These are phyloP conservation scores for Enteromius fasciolatus DNA, from an alignment of 2,797 vertebrate species.

Conservation along the genomic window DNA sequence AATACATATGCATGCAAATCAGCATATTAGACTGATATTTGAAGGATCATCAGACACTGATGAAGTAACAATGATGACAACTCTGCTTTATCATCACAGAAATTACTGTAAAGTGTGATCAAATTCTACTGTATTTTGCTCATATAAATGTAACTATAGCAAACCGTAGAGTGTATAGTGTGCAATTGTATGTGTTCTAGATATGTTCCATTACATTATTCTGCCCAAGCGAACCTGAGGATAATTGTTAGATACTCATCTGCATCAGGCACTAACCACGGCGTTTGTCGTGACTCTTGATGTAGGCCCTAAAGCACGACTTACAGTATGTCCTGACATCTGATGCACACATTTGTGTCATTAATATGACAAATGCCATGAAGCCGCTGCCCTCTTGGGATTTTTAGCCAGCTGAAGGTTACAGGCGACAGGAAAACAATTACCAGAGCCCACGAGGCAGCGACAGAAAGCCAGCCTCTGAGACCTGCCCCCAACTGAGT, in stretches of 20 bases:
- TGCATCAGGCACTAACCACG: conserved; percentile 20
- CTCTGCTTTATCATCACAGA: neutral
- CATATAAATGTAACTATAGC: neutral
- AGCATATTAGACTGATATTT: neutral
- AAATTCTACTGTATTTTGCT: neutral
- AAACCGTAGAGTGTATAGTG: too few species aligned
- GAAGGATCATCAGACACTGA: neutral
- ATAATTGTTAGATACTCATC: conserved; percentile 27
- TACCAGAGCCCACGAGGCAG: conserved; percentile 54
- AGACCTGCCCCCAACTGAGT: conserved; percentile 36
- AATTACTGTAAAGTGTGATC: neutral
- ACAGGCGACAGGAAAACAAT: conserved; percentile 71
- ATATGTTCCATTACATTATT: conserved; percentile 17
- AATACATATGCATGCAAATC: neutral
- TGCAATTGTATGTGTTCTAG: conserved; percentile 5
- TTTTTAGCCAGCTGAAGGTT: conserved; percentile 61
- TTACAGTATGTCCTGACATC: conserved; percentile 42
- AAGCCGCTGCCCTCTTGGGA: conserved; percentile 41
- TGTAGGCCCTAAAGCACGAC: conserved; percentile 22
- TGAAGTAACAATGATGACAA: neutral
- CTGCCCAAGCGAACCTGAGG: conserved; percentile 28
- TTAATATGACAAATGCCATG: conserved; percentile 52
- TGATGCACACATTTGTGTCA: conserved; percentile 42
- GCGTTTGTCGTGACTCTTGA: conserved; percentile 21
- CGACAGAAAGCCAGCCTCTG: conserved; percentile 37